phyloP scores from a whole-genome alignment of 2,113 vertebrate species.

The Ammodytes dubius region DNA sequence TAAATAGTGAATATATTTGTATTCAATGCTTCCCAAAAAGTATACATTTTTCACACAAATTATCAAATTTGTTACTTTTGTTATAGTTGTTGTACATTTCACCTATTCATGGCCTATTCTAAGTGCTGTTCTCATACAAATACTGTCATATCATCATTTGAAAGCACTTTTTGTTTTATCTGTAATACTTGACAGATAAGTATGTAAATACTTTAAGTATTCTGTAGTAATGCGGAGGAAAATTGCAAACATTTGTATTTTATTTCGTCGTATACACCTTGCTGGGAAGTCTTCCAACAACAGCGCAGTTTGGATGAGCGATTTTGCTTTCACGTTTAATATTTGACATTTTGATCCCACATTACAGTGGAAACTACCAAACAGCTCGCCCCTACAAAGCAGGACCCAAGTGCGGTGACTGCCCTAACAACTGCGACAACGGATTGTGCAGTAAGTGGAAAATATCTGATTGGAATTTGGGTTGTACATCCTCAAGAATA shows the following conservation, averaged over 20 bases:
- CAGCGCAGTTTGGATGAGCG: slow-evolving; percentile 1
- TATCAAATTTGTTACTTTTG: neutral
- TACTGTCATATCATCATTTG: neutral
- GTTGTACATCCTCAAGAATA: neutral
- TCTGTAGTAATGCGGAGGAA: neutral
- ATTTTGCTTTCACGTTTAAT: slow-evolving; percentile 36
- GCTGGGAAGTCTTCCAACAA: neutral
- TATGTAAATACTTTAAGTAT: neutral
- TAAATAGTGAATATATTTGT: neutral
- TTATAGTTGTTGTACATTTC: neutral
- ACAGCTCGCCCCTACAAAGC: slow-evolving; percentile 55
- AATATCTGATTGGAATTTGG: neutral
- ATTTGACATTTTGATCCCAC: slow-evolving; percentile 35
- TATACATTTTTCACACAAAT: neutral
- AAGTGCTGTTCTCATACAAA: neutral
- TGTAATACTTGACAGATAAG: neutral
- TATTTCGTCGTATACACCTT: neutral
- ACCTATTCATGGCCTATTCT: neutral
- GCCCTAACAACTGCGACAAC: slow-evolving; percentile 62
- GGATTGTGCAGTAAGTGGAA: slow-evolving; percentile 76
- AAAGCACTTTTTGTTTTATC: neutral
- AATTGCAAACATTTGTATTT: neutral
- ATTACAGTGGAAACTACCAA: slow-evolving; percentile 74
- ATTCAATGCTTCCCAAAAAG: neutral
- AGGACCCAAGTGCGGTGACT: slow-evolving; percentile 68